Evolutionary conservation across 2,797 vertebrate genomes (phyloP).

Genomic region (Acanthopagrus latus): DNA sequence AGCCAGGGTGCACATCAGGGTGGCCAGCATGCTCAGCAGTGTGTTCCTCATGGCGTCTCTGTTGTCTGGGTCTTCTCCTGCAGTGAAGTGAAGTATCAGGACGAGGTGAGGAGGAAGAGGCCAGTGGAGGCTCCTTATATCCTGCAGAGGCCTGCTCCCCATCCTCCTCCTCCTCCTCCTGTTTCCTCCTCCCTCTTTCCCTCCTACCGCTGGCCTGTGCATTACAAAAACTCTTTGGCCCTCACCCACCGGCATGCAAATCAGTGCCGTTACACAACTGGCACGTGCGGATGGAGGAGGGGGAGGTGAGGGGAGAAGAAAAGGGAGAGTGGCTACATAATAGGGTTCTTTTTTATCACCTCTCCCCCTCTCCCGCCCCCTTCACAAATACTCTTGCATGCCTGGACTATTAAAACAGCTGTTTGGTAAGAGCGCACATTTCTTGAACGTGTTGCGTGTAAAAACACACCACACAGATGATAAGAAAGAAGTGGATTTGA

Average conservation of each 20-base stretch:
- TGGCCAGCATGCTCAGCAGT: slow-evolving; percentile 76
- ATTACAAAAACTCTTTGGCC: slow-evolving; percentile 58
- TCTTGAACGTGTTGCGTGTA: slow-evolving; percentile 4
- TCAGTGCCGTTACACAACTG: slow-evolving; percentile 73
- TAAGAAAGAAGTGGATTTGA: not conserved
- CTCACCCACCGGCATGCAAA: slow-evolving; percentile 56
- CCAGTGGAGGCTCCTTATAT: slow-evolving; percentile 71
- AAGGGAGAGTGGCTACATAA: slow-evolving; percentile 39
- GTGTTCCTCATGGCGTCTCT: slow-evolving; percentile 72
- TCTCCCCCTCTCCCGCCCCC: not conserved
- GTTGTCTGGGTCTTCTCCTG: slow-evolving; percentile 8
- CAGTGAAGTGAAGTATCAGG: slow-evolving; percentile 9
- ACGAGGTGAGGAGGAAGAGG: not conserved
- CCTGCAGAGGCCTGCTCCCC: slow-evolving; percentile 25
- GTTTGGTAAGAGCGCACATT: slow-evolving; percentile 48
- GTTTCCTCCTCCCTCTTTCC: slow-evolving; percentile 36
- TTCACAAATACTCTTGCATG: slow-evolving; percentile 36
- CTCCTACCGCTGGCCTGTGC: slow-evolving; percentile 4
- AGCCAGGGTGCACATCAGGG: slow-evolving; percentile 80
- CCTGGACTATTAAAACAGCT: slow-evolving; percentile 45
- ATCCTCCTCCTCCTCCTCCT: slow-evolving; percentile 2
- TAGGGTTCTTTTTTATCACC: slow-evolving; percentile 24
- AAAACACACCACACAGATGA: not conserved
- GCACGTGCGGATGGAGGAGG: slow-evolving; percentile 45
- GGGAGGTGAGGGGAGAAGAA: not conserved